Conservation (phyloP, 2,888 invertebrate genomes). For the Chymomyza procnemis region DNA sequence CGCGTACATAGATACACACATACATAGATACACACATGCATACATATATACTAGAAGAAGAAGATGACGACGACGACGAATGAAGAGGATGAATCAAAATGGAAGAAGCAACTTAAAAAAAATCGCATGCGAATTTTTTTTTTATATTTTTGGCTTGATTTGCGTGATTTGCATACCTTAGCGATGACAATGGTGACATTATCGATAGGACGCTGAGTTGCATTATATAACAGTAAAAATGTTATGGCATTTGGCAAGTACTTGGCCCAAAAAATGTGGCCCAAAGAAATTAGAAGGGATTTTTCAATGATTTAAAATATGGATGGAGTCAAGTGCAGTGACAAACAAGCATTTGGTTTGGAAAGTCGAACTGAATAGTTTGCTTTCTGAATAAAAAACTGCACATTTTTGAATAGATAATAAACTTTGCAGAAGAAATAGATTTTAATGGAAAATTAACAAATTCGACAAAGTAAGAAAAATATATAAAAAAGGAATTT, state of each 20-base stretch:
- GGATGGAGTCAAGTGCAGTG: neutral
- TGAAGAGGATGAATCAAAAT: constrained; percentile 20
- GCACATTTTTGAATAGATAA: no score
- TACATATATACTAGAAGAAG: constrained; percentile 2
- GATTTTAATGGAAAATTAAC: no score
- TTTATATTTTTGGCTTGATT: constrained; percentile 56
- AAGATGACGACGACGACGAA: neutral
- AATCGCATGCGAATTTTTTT: constrained; percentile 55
- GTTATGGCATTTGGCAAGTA: constrained; percentile 68
- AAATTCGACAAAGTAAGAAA: no score
- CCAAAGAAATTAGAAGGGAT: neutral
- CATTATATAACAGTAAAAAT: constrained; percentile 62
- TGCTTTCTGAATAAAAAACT: no score
- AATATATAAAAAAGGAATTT: no score
- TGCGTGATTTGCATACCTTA: constrained; percentile 70
- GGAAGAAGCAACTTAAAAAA: constrained; percentile 23
- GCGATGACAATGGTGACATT: neutral
- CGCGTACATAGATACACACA: neutral
- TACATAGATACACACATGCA: neutral
- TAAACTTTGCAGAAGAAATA: no score
- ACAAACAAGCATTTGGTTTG: no score
- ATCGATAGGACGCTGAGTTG: neutral
- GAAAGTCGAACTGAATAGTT: no score
- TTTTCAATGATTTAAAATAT: neutral
- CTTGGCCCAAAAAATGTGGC: constrained; percentile 4